Evolutionary conservation across 2,888 invertebrate species (phyloP).

Genomic region (Sepiola atlantica): DNA sequence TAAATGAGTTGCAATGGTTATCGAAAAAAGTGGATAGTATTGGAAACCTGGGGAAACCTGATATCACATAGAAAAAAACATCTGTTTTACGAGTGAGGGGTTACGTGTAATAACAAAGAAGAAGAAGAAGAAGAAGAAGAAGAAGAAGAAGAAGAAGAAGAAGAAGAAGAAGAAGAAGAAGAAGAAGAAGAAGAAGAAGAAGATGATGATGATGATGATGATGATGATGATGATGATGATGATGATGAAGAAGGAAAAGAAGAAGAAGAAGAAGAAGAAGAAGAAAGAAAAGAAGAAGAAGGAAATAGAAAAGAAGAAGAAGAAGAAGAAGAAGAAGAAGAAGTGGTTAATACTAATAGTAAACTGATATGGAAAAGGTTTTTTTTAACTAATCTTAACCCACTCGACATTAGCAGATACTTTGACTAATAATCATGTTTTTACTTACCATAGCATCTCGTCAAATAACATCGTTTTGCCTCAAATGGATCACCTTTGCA

Average conservation of each 20-base stretch:
- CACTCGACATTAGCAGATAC: not conserved
- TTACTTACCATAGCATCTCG: no score
- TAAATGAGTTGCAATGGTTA: no score
- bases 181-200: not conserved
- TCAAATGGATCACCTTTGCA: conserved; percentile 50
- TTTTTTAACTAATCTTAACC: not conserved
- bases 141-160: not conserved
- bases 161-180: not conserved
- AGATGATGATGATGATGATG: not conserved
- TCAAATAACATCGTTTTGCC: no score
- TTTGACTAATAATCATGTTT: no score
- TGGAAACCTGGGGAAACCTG: no score
- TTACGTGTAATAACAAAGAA: not conserved
- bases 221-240: not conserved
- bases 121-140: not conserved
- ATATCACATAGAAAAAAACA: no score
- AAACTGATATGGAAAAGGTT: no score
- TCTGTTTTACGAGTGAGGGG: no score
- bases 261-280: not conserved
- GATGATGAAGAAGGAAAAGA: not conserved
- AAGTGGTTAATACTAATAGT: no score
- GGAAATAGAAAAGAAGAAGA: not conserved
- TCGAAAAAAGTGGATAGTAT: no score
- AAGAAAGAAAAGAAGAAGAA: not conserved
- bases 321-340: conserved; percentile 10